phyloP scores from a whole-genome alignment of 2,113 vertebrate genomes.

The Pterocles gutturalis region DNA sequence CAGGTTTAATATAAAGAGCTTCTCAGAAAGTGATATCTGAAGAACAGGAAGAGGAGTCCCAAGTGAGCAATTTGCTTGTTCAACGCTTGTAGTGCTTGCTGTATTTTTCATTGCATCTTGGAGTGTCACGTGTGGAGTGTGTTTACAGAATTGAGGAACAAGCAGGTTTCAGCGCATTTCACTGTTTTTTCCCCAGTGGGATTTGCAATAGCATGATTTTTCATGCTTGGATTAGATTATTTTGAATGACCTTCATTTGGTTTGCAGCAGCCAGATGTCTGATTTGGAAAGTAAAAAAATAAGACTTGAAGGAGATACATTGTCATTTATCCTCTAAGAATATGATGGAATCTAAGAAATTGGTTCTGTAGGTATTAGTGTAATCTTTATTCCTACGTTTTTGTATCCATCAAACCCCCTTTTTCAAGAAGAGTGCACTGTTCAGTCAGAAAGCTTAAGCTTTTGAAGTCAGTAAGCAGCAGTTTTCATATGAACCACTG shows the following conservation, averaged over 20 bases:
- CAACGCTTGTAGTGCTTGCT: neutral
- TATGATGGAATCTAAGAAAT: neutral
- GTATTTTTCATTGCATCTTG: neutral
- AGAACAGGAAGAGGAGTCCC: neutral
- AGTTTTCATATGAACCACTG: neutral
- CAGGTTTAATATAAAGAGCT: neutral
- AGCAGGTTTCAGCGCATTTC: neutral
- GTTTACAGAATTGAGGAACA: neutral
- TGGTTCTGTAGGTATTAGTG: neutral
- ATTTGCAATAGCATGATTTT: neutral
- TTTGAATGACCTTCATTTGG: neutral
- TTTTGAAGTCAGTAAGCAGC: neutral
- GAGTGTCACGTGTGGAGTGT: neutral
- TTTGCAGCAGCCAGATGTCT: neutral
- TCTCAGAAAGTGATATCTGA: neutral
- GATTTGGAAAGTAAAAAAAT: neutral
- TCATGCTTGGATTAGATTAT: neutral
- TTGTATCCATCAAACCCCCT: neutral
- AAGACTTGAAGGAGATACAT: neutral
- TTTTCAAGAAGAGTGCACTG: neutral
- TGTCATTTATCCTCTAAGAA: neutral
- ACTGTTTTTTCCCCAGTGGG: neutral
- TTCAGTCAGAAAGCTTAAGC: neutral
- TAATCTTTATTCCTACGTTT: neutral
- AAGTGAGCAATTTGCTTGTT: neutral